Percentiles rank a stretch among this genome's conserved stretches.
Evolutionary conservation across 2,888 invertebrate genomes (phyloP).

Genomic region (Catotricha subobsoleta): DNA sequence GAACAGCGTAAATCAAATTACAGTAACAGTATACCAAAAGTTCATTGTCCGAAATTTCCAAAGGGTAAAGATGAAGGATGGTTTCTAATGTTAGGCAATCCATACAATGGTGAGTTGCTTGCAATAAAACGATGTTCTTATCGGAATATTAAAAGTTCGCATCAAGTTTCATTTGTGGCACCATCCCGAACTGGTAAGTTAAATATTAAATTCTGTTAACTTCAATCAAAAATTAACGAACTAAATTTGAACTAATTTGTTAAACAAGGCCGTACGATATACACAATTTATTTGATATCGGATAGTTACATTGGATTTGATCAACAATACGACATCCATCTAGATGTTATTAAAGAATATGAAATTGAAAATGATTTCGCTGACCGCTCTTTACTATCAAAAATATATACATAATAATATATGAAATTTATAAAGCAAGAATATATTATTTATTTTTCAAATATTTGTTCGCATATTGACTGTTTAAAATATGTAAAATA

Average conservation of each 20-base stretch:
- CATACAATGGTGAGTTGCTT: constrained; percentile 49
- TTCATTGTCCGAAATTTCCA: constrained; percentile 66
- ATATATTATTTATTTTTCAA: too few species aligned
- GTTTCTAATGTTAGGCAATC: constrained; percentile 71
- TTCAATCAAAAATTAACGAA: constrained; percentile 1
- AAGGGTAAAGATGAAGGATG: constrained; percentile 93
- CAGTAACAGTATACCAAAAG: constrained; percentile 35
- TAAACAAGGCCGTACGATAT: constrained; percentile 48
- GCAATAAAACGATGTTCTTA: constrained; percentile 61
- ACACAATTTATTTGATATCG: constrained; percentile 72
- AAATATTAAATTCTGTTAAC: constrained; percentile 18
- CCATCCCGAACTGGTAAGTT: constrained; percentile 31
- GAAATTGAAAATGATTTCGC: not conserved
- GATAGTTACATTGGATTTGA: constrained; percentile 88
- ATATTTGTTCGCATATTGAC: too few species aligned
- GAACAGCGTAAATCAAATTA: constrained; percentile 31
- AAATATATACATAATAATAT: too few species aligned
- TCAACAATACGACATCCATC: constrained; percentile 56
- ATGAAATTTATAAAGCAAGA: too few species aligned
- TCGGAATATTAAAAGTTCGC: constrained; percentile 31
- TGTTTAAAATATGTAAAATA: too few species aligned
- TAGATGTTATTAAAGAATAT: constrained; percentile 31
- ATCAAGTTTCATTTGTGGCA: constrained; percentile 41
- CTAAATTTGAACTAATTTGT: not conserved
- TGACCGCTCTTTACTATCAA: not conserved